Conservation (phyloP, 2,113 vertebrate genomes). For the Lophochroa leadbeateri region DNA sequence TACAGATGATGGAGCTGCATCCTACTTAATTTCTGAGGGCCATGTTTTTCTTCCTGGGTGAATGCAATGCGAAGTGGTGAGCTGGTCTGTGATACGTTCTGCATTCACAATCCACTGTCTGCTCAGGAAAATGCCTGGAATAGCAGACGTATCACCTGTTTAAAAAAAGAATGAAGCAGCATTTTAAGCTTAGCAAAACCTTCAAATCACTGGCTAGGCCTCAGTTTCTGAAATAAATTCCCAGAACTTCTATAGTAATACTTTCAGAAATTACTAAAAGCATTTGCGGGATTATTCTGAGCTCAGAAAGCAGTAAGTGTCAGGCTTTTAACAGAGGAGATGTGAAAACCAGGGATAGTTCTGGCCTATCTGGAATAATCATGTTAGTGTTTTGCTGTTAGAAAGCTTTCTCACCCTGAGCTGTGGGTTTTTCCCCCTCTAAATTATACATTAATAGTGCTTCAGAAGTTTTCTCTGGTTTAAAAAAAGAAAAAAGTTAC, state of each 20-base stretch:
- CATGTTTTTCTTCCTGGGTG: neutral
- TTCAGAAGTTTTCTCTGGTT: neutral
- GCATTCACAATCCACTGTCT: neutral
- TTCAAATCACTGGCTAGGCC: neutral
- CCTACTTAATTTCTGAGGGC: neutral
- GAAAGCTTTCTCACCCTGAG: neutral
- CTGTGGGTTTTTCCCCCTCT: neutral
- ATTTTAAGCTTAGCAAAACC: neutral
- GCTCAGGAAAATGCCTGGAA: neutral
- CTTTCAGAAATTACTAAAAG: neutral
- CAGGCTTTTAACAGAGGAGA: neutral
- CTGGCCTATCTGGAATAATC: neutral
- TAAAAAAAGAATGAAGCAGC: neutral
- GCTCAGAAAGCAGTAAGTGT: neutral
- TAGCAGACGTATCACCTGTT: neutral
- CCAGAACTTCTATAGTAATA: neutral
- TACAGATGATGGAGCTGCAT: neutral
- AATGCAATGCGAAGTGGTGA: fast-evolving
- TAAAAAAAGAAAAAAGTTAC: neutral
- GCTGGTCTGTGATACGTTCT: neutral
- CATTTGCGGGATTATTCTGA: neutral
- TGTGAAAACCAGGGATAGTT: neutral
- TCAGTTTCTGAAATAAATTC: neutral
- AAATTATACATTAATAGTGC: neutral
- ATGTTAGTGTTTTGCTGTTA: neutral